Evolutionary conservation across 2,113 vertebrate species (phyloP).

Genomic region (Ctenodactylus gundi): DNA sequence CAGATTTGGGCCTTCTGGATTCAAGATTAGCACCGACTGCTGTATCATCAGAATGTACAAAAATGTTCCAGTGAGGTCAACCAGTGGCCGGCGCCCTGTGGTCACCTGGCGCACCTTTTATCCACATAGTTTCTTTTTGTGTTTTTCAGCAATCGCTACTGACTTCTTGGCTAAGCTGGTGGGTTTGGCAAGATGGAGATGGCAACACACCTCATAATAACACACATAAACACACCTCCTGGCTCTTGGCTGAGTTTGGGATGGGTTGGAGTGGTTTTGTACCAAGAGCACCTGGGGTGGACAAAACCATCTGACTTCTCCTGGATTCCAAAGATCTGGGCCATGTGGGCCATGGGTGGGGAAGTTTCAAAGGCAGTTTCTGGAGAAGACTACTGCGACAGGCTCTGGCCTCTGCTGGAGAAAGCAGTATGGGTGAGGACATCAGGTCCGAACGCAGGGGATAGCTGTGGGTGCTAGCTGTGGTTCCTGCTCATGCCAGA

Average conservation of each 20-base stretch:
- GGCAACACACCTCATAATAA: background rate
- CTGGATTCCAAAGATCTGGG: background rate
- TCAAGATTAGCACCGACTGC: background rate
- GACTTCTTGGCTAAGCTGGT: background rate
- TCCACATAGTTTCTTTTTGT: background rate
- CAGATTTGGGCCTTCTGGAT: background rate
- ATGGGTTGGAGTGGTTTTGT: background rate
- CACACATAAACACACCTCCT: background rate
- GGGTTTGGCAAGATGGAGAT: background rate
- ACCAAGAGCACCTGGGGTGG: background rate
- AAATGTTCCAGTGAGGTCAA: background rate
- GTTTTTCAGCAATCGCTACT: background rate
- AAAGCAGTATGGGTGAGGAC: background rate
- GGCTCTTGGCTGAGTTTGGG: background rate
- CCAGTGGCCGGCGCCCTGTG: rapidly evolving
- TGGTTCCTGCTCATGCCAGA: background rate
- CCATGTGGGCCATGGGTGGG: background rate
- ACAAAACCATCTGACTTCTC: background rate
- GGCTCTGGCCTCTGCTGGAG: background rate
- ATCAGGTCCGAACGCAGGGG: background rate
- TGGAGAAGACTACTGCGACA: background rate
- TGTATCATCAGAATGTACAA: background rate
- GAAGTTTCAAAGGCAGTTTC: background rate
- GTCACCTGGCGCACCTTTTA: background rate
- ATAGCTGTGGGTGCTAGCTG: background rate